Conservation (phyloP, 2,797 vertebrate species). For the Garrulus glandarius region DNA sequence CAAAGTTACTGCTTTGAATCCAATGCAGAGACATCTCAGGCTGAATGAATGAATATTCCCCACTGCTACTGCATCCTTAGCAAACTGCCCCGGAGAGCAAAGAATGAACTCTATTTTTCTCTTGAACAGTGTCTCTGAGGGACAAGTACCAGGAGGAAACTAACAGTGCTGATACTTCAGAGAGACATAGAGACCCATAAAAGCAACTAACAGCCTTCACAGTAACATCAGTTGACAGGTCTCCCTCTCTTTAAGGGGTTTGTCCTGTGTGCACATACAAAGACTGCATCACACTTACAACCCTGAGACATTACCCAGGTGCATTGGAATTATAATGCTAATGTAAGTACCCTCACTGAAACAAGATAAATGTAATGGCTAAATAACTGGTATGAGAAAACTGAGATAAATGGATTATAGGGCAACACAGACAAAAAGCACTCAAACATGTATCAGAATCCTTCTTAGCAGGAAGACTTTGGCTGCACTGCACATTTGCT, state of each 20-base stretch:
- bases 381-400: conserved; percentile 1
- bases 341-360: conserved; percentile 1
- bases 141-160: neutral
- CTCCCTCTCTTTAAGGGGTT: neutral
- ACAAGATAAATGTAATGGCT: conserved; percentile 9
- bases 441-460: neutral
- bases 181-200: neutral
- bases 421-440: neutral
- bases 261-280: neutral
- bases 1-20: neutral
- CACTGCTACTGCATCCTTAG: neutral
- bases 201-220: neutral
- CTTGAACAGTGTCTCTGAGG: neutral
- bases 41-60: neutral
- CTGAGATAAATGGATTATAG: neutral
- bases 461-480: neutral
- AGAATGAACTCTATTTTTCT: neutral
- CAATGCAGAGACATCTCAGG: neutral
- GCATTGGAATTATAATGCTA: conserved; percentile 27
- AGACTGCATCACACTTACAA: neutral
- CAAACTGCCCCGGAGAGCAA: neutral
- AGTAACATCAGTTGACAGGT: neutral
- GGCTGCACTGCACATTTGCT: neutral
- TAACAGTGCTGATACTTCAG: neutral
- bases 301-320: neutral